Percentiles rank a stretch among this genome's conserved stretches.
Conservation (phyloP, 2,888 invertebrate genomes). For the Agrochola macilenta region DNA sequence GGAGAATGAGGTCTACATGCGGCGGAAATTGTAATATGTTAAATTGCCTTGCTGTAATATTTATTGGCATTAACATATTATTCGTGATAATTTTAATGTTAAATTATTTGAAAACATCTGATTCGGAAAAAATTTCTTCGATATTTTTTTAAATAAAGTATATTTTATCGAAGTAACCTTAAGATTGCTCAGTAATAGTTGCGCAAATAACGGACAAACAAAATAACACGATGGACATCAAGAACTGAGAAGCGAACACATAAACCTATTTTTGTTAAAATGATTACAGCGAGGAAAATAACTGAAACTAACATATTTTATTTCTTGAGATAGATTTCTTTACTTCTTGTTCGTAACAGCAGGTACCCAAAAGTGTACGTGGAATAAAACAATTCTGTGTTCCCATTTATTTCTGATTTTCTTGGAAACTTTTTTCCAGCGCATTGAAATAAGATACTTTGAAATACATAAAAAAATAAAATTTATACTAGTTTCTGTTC, state of each 20-base stretch:
- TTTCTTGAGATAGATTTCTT: conserved; percentile 18
- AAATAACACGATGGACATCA: conserved; percentile 23
- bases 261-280: conserved; percentile 54
- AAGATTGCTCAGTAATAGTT: not conserved
- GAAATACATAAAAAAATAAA: not conserved
- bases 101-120: conserved; percentile 21
- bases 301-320: conserved; percentile 21
- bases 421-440: not conserved
- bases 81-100: conserved; percentile 28
- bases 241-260: conserved; percentile 44
- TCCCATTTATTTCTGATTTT: not conserved
- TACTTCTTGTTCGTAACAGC: conserved; percentile 16
- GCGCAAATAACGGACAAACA: conserved; percentile 7
- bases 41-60: conserved; percentile 42
- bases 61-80: conserved; percentile 65
- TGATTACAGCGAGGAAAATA: conserved; percentile 29
- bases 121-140: not conserved
- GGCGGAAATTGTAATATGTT: conserved; percentile 41
- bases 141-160: not conserved
- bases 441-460: conserved; percentile 26
- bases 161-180: not conserved
- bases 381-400: not conserved
- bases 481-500: not conserved
- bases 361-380: not conserved
- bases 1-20: conserved; percentile 25